Base-by-base conservation (phyloP, 2,888 invertebrate genomes). In the Folsomia candida region DNA sequence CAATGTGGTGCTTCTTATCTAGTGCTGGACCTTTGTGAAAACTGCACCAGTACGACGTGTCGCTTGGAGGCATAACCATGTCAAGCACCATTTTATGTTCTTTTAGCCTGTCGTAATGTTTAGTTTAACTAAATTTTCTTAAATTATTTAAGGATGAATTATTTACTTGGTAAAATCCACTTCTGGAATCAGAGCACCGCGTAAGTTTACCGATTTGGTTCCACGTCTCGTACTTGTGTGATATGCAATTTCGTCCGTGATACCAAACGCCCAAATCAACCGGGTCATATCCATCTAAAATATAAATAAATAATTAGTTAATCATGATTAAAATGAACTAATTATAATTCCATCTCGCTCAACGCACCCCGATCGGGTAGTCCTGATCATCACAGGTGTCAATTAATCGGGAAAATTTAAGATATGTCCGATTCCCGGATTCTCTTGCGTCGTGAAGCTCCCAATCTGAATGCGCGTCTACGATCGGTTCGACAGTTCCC, bases 21-120 rank as follows among this genome's bases (percentile, higher is more conserved):
- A 70, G 26, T 9, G 2, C 0, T 1, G 66, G 66, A 25, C 60
- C 29, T 25, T 61, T 66, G 54, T 70, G 70, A n/a, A 70, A 47
- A 11, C 51, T 59, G 54, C 70, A 70, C 70, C 70, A 70, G 25
- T 70, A 70, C 22, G 70, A 59, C 24, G 70, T 70, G n/a, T 70
- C 66, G n/a, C n/a, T n/a, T 24, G 60, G 18, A n/a, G 70, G 70
- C 70, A 70, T 70, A 14, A 22, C 59, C 66, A 66, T 61, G 18
- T 61, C 28, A 2, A 57, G n/a, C 18, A 26, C 22, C 4, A 51
- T 24, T 3, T 67, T 47, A 4, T 51, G 1, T 18, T 26, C 28
- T 6, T 3, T 6, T 29, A 64, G 22, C 11, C 64, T 64, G 28
- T n/a, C n/a, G n/a, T n/a, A n/a, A n/a, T n/a, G n/a, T n/a, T n/a